These are phyloP conservation scores for Zaprionus tsacasi DNA, from an alignment of 1,140 invertebrate species.

Conservation along the genomic window DNA sequence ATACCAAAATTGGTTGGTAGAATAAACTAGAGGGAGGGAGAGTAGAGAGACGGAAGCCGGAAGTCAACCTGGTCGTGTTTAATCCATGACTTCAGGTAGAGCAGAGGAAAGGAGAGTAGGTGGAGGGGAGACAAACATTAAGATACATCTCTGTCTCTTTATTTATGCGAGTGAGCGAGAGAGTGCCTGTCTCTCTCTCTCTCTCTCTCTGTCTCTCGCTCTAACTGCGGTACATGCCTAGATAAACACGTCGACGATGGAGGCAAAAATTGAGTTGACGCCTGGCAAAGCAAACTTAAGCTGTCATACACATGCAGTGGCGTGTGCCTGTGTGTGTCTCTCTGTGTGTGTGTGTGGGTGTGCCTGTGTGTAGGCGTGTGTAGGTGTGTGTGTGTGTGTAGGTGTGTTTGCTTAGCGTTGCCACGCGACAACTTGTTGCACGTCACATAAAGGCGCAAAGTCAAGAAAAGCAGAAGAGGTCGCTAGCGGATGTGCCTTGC, in stretches of 20 bases:
- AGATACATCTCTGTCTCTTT: background rate
- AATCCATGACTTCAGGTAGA: background rate
- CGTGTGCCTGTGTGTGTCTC: background rate
- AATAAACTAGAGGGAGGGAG: background rate
- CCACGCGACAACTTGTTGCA: constrained; percentile 78
- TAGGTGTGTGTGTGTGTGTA: background rate
- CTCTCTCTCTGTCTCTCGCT: constrained; percentile 2
- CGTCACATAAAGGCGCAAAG: constrained; percentile 43
- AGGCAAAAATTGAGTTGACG: constrained; percentile 72
- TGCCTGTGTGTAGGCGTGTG: constrained; percentile 19
- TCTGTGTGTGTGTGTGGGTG: constrained; percentile 14
- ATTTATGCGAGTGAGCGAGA: background rate
- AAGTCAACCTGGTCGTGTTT: constrained; percentile 5
- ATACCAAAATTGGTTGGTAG: background rate
- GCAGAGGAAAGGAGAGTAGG: background rate
- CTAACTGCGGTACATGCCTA: constrained; percentile 25
- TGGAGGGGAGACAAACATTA: background rate
- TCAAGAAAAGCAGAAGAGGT: constrained; percentile 21
- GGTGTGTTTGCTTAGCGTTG: constrained; percentile 64
- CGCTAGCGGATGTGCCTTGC: background rate
- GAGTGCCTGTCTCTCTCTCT: background rate
- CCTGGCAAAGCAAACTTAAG: constrained; percentile 74
- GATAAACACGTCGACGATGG: constrained; percentile 56
- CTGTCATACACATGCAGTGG: constrained; percentile 64
- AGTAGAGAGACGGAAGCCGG: background rate